Percentiles rank a stretch among this genome's conserved stretches.
Conservation (phyloP, 2,797 vertebrate genomes). For the Aeoliscus strigatus region DNA sequence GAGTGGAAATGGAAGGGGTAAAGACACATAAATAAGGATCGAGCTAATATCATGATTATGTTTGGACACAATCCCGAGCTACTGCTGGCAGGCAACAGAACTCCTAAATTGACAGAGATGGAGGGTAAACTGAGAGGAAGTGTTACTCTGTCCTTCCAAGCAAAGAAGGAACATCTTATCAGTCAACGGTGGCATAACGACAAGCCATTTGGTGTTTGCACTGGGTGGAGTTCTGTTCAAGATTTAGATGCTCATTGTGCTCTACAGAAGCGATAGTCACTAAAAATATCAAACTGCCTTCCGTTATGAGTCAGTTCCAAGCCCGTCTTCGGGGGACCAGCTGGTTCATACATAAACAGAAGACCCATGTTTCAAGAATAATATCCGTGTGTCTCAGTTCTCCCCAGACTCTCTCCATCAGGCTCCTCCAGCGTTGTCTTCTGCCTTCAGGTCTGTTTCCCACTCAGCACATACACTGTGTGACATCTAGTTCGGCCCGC, state of each 20-base stretch:
- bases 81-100: conserved; percentile 64
- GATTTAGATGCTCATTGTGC: conserved; percentile 41
- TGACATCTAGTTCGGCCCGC: conserved; percentile 54
- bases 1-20: conserved; percentile 55
- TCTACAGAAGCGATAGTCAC: conserved; percentile 54
- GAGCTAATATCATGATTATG: conserved; percentile 76
- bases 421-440: conserved; percentile 54
- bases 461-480: conserved; percentile 50
- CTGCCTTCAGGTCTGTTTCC: conserved; percentile 54
- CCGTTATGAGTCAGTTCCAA: conserved; percentile 47
- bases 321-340: conserved; percentile 44
- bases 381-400: conserved; percentile 35
- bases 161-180: conserved; percentile 67
- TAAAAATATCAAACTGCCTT: conserved; percentile 43
- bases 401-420: conserved; percentile 23
- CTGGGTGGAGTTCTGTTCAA: conserved; percentile 46
- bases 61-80: conserved; percentile 73
- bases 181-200: conserved; percentile 54
- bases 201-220: conserved; percentile 56
- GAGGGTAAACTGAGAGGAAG: conserved; percentile 70
- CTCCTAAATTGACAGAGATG: conserved; percentile 65
- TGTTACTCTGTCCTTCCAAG: conserved; percentile 74
- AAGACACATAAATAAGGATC: conserved; percentile 72
- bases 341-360: conserved; percentile 40
- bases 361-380: conserved; percentile 41